Evolutionary conservation across 2,797 vertebrate species (phyloP).

Genomic region (Clarias platycephalus): DNA sequence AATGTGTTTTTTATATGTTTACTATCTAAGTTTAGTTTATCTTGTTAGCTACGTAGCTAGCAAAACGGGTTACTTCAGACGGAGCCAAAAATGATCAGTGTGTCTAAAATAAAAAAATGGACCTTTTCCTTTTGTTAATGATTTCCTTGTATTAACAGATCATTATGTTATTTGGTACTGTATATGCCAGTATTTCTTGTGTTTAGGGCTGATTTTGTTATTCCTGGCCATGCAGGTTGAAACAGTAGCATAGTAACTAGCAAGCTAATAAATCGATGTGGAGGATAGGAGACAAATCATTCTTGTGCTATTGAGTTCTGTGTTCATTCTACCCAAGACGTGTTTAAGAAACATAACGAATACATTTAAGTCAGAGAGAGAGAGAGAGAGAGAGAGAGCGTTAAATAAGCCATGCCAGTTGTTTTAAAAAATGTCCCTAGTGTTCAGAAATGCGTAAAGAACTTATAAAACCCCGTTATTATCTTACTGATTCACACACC

Average conservation of each 20-base stretch:
- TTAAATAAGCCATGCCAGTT: constrained; percentile 40
- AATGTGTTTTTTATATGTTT: background rate
- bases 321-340: background rate
- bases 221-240: too few species aligned
- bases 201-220: background rate
- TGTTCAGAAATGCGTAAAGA: constrained; percentile 53
- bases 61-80: background rate
- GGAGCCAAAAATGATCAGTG: background rate
- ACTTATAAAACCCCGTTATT: constrained; percentile 58
- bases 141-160: background rate
- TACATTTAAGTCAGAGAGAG: background rate
- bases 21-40: background rate
- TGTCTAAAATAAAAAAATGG: background rate
- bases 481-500: constrained; percentile 50
- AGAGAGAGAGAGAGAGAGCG: constrained; percentile 9
- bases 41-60: background rate
- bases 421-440: constrained; percentile 41
- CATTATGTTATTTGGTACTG: constrained; percentile 3
- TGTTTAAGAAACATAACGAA: background rate
- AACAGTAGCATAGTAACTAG: background rate
- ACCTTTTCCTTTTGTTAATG: background rate
- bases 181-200: background rate
- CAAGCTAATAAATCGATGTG: background rate
- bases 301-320: background rate
- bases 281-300: background rate